phyloP scores from a whole-genome alignment of 2,113 vertebrate species.

The Thryonomys swinderianus region DNA sequence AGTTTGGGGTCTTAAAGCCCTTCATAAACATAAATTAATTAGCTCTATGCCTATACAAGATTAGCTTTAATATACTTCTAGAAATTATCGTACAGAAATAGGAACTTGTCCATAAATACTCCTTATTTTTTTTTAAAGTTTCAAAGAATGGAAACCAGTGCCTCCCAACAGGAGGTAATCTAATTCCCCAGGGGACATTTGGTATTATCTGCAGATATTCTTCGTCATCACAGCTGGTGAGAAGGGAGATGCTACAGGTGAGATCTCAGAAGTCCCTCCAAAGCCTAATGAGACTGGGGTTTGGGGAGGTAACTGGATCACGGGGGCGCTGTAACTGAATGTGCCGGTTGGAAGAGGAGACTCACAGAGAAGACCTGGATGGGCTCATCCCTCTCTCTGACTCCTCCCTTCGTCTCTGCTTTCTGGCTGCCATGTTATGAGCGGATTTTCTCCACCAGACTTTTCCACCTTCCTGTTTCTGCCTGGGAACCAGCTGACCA shows the following conservation, averaged over 20 bases:
- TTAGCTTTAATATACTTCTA: neutral
- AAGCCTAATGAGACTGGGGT: neutral
- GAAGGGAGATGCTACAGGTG: neutral
- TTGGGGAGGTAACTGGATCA: neutral
- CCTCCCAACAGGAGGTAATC: neutral
- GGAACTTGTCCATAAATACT: neutral
- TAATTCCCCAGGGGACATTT: neutral
- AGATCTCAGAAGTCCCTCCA: neutral
- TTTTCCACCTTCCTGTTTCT: neutral
- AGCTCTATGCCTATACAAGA: neutral
- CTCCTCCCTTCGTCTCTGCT: neutral
- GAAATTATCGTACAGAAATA: neutral
- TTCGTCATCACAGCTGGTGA: neutral
- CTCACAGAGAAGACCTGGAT: neutral
- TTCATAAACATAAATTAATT: conserved; percentile 60
- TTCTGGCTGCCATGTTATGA: neutral
- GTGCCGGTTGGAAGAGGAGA: neutral
- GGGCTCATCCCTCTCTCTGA: neutral
- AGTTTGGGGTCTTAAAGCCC: conserved; percentile 41
- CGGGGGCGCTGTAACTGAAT: neutral
- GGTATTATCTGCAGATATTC: neutral
- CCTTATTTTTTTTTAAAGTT: neutral
- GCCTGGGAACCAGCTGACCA: neutral
- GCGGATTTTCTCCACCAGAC: neutral
- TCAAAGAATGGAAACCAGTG: neutral